Evolutionary conservation across 2,797 vertebrate genomes (phyloP).

Genomic region (Carapus acus): DNA sequence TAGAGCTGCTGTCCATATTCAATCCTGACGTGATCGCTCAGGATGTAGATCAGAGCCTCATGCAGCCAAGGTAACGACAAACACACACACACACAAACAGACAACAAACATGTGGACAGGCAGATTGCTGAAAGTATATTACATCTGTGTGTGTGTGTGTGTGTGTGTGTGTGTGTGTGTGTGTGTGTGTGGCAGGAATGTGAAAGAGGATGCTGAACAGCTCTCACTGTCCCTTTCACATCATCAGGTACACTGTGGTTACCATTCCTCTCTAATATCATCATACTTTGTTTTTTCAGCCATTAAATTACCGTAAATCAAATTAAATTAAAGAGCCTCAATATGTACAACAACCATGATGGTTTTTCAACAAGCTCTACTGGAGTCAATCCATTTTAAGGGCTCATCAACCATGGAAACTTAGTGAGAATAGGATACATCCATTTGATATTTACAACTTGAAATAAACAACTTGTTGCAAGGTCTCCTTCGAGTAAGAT

Average conservation of each 20-base stretch:
- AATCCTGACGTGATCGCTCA: conserved; percentile 53
- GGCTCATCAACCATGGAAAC: too few species aligned
- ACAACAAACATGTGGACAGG: neutral
- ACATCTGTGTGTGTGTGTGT: conserved; percentile 7
- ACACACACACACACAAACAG: conserved; percentile 8
- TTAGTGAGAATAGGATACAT: too few species aligned
- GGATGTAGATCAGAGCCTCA: conserved; percentile 22
- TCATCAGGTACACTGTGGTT: conserved; percentile 62
- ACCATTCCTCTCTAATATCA: too few species aligned
- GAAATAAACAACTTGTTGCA: too few species aligned
- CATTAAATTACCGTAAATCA: too few species aligned
- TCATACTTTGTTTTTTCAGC: neutral
- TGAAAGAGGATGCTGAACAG: conserved; percentile 55
- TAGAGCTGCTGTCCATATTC: conserved; percentile 70
- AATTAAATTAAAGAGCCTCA: too few species aligned
- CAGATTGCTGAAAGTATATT: conserved; percentile 1
- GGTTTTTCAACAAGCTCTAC: too few species aligned
- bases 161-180: conserved; percentile 40
- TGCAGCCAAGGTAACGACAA: conserved; percentile 52
- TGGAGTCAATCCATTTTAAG: too few species aligned
- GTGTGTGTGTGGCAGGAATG: conserved; percentile 55
- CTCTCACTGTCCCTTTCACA: conserved; percentile 37
- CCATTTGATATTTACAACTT: too few species aligned
- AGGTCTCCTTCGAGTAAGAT: too few species aligned
- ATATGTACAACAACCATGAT: too few species aligned